Evolutionary conservation across 2,797 vertebrate species (phyloP).

Genomic region (Hypotaenidia philippensis): DNA sequence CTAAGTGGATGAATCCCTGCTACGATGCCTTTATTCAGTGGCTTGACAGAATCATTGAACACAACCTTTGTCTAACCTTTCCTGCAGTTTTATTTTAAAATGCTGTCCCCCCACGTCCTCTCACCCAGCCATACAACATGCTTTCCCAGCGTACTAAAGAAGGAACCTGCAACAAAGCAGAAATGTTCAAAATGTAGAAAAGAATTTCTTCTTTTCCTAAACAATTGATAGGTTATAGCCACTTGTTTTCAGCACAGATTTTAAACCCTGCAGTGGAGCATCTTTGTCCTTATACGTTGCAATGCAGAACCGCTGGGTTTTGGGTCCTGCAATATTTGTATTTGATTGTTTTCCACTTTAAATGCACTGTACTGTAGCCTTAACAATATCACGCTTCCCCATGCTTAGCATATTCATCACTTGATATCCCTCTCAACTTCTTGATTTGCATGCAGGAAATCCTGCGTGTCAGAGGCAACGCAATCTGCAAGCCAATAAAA

Average conservation of each 20-base stretch:
- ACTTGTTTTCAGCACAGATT: neutral
- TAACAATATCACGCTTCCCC: neutral
- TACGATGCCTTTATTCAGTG: neutral
- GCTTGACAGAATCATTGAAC: neutral
- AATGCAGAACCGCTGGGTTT: neutral
- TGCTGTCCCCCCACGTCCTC: neutral
- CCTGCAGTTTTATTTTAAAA: neutral
- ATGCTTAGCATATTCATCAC: conserved; percentile 46
- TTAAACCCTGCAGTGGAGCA: neutral
- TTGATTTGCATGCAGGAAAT: conserved; percentile 57
- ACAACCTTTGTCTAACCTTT: neutral
- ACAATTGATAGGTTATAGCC: neutral
- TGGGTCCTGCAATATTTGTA: neutral
- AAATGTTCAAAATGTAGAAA: neutral
- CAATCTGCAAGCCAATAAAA: conserved; percentile 23
- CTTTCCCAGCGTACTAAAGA: neutral
- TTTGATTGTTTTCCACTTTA: conserved; percentile 2
- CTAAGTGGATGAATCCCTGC: neutral
- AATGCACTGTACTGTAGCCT: neutral
- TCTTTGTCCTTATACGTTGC: neutral
- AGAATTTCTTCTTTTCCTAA: neutral
- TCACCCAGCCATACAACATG: neutral
- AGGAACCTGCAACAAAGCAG: neutral
- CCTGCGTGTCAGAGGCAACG: neutral
- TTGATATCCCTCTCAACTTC: conserved; percentile 10